phyloP scores from a whole-genome alignment of 2,113 vertebrate genomes.

The Phalacrocorax brasilianus region DNA sequence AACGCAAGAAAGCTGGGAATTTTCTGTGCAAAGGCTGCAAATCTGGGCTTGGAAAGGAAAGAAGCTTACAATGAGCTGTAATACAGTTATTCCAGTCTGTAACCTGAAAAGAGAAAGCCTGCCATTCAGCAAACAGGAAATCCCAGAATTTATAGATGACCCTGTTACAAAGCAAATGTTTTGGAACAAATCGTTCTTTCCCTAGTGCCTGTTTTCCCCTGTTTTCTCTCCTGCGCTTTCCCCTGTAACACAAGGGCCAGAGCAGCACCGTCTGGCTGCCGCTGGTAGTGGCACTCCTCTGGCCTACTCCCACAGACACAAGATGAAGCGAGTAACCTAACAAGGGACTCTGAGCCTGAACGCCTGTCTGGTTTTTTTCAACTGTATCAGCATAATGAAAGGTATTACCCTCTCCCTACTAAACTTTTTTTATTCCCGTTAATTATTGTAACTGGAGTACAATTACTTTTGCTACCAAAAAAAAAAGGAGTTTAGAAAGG shows the following conservation, averaged over 20 bases:
- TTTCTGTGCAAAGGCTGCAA: slow-evolving; percentile 31
- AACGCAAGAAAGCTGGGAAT: slow-evolving; percentile 45
- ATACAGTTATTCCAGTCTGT: slow-evolving; percentile 47
- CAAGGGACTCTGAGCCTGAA: neutral
- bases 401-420: neutral
- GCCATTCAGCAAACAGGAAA: slow-evolving; percentile 74
- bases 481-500: neutral
- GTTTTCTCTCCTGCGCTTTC: slow-evolving; percentile 32
- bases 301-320: neutral
- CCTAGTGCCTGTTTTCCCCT: slow-evolving; percentile 65
- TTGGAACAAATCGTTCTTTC: slow-evolving; percentile 78
- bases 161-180: slow-evolving; percentile 75
- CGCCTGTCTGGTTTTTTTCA: neutral
- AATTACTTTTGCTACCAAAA: neutral
- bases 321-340: neutral
- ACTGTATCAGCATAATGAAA: neutral
- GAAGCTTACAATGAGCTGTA: slow-evolving; percentile 3
- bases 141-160: slow-evolving; percentile 79
- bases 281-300: neutral
- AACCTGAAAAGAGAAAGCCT: slow-evolving; percentile 26
- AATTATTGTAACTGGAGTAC: neutral
- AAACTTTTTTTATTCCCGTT: neutral
- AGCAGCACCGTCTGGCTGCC: slow-evolving; percentile 69
- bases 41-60: slow-evolving; percentile 15
- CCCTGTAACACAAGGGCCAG: slow-evolving; percentile 26